Evolutionary conservation across 1,140 invertebrate genomes (phyloP).

Genomic region (Anagrus nilaparvatae): DNA sequence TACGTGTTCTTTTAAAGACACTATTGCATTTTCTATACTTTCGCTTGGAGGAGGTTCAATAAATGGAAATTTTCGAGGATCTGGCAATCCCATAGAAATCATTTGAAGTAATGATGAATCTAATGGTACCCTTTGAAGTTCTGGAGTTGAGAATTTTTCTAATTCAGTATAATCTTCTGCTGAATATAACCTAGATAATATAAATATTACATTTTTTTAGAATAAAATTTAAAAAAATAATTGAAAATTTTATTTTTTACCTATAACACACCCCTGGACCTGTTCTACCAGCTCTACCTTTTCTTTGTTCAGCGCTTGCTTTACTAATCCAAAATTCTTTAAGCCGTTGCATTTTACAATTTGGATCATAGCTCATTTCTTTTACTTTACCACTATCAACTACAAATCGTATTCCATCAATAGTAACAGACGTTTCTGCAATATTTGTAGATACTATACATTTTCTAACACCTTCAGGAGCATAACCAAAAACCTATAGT

Average conservation of each 20-base stretch:
- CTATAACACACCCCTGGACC: slow-evolving; percentile 47
- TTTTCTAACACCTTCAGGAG: slow-evolving; percentile 91
- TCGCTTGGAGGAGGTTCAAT: slow-evolving; percentile 78
- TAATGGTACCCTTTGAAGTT: slow-evolving; percentile 84
- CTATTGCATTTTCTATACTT: slow-evolving; percentile 77
- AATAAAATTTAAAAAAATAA: not conserved
- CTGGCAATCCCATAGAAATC: slow-evolving; percentile 87
- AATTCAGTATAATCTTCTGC: slow-evolving; percentile 74
- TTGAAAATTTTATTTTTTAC: slow-evolving; percentile 25
- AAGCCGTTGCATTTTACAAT: slow-evolving; percentile 75
- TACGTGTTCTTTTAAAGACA: slow-evolving; percentile 81
- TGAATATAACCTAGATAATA: slow-evolving; percentile 68
- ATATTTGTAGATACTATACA: slow-evolving; percentile 99
- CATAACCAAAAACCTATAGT: slow-evolving; percentile 82
- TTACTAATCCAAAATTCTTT: slow-evolving; percentile 96
- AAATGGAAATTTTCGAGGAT: slow-evolving; percentile 90
- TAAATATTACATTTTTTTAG: not conserved
- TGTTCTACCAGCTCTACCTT: slow-evolving; percentile 84
- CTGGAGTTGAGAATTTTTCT: slow-evolving; percentile 73
- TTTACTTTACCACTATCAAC: slow-evolving; percentile 96
- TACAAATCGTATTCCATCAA: slow-evolving; percentile 97
- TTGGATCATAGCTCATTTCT: slow-evolving; percentile 90
- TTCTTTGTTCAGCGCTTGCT: slow-evolving; percentile 93
- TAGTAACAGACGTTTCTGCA: slow-evolving; percentile 97
- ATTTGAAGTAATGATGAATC: slow-evolving; percentile 90